phyloP scores from a whole-genome alignment of 2,797 vertebrate species.

The Rhinogobio ventralis region DNA sequence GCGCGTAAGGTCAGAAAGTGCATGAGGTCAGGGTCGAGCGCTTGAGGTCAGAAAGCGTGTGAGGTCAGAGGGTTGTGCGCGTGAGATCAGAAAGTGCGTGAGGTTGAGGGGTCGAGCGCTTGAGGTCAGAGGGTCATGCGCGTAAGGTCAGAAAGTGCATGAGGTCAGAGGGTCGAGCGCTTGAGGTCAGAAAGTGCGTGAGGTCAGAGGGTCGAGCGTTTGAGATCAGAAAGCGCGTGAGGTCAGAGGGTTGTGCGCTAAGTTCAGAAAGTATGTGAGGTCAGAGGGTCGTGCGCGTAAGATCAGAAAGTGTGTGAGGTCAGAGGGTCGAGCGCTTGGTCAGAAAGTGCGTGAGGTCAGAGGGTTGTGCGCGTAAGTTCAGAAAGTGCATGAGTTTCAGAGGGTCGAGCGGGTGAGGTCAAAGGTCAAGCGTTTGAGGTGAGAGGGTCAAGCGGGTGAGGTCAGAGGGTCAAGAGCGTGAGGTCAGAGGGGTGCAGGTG shows the following conservation, averaged over 20 bases:
- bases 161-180: neutral
- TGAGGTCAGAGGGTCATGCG: too few relatives aligned
- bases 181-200: rapidly evolving
- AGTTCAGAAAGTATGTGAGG: neutral
- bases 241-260: neutral
- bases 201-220: neutral
- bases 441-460: rapidly evolving
- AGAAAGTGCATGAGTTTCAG: too few relatives aligned
- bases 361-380: neutral
- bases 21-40: too few relatives aligned
- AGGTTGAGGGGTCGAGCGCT: too few relatives aligned
- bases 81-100: too few relatives aligned
- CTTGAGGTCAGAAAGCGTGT: too few relatives aligned
- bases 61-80: too few relatives aligned
- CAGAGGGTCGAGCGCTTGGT: neutral
- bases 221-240: neutral
- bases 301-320: neutral
- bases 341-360: neutral
- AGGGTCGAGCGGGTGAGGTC: too few relatives aligned
- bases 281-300: neutral
- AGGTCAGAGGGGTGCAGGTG: neutral
- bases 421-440: too few relatives aligned
- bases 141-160: rapidly evolving
- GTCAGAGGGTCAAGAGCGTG: rapidly evolving
- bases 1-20: too few relatives aligned